Percentiles rank a stretch among this genome's conserved stretches.
phyloP scores from a whole-genome alignment of 2,113 vertebrate species.

The Anhinga anhinga region DNA sequence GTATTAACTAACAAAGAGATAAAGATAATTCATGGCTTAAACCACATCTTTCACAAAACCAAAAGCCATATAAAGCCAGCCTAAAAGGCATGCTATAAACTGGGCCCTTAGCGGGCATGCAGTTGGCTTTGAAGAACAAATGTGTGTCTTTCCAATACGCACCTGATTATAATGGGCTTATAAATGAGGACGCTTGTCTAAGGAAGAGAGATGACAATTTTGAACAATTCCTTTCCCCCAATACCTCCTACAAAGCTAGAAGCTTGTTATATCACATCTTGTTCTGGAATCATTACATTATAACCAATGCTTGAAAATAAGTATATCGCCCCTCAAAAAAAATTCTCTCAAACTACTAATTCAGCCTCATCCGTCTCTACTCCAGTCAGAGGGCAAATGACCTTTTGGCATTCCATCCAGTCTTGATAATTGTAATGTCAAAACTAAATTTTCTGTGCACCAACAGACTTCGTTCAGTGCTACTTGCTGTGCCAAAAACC shows the following conservation, averaged over 20 bases:
- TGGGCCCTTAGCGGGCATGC: neutral
- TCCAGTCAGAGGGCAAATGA: neutral
- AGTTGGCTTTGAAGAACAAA: neutral
- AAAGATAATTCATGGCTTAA: neutral
- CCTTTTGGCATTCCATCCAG: neutral
- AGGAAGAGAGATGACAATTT: neutral
- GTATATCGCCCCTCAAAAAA: neutral
- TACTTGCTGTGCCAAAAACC: neutral
- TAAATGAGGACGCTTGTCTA: neutral
- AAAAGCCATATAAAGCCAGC: neutral
- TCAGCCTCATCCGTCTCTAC: neutral
- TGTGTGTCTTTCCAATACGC: neutral
- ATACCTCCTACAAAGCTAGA: neutral
- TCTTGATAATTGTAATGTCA: neutral
- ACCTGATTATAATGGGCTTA: neutral
- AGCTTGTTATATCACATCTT: neutral
- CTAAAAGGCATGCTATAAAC: neutral
- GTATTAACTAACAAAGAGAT: neutral
- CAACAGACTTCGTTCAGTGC: rapidly evolving
- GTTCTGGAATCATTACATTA: neutral
- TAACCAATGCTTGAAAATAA: neutral
- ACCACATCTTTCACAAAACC: neutral
- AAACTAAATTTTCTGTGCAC: neutral
- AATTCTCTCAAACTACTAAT: neutral
- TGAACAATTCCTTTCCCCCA: neutral